Evolutionary conservation across 2,113 vertebrate genomes (phyloP), one percentile per base, ranked within the genome.

Genomic region (Pelodiscus sinensis): DNA sequence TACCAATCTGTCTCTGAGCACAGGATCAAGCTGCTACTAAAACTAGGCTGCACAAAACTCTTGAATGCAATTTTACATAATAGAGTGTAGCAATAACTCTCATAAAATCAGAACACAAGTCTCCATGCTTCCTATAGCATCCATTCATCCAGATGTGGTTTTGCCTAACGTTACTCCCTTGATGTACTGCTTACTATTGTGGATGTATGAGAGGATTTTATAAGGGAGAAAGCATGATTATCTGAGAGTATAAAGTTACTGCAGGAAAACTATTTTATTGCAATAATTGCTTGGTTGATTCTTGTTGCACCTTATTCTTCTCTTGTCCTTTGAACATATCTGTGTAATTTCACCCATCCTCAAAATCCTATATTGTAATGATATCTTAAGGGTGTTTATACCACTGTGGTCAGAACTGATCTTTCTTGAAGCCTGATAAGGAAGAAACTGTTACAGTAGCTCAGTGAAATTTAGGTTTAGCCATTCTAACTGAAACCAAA

Each of bases 391-490:
- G n/a, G 3, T 79, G 18, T 75, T 55, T 58, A 75, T 75, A 84
- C 73, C 60, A 58, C 62, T 73, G 31, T 1, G 1, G 52, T 92
- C 77, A 71, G 86, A 73, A 91, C 78, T 68, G 29, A 1, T 79
- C 81, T 90, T 19, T 57, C 60, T 38, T 79, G 57, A 85, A 86
- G 71, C n/a, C 51, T 68, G 58, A 19, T 88, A 55, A 82, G 51
- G 84, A 92, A 88, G 79, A 62, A 82, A 75, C 21, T 44, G 54
- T 55, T 77, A 44, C 90, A 82, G 84, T 83, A 1, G 60, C 21
- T 55, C 57, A 51, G 62, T 6, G 90, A 52, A 54, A 81, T 88
- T 91, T 71, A 81, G 62, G 35, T 94, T 83, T 81, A 85, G 54
- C 80, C 92, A 9, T 79, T 90, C 57, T 56, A 81, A 85, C 62